Evolutionary conservation across 37 sponge, comb jelly and placozoan species (phyloP).

Genomic region (Mnemiopsis leidyi): DNA sequence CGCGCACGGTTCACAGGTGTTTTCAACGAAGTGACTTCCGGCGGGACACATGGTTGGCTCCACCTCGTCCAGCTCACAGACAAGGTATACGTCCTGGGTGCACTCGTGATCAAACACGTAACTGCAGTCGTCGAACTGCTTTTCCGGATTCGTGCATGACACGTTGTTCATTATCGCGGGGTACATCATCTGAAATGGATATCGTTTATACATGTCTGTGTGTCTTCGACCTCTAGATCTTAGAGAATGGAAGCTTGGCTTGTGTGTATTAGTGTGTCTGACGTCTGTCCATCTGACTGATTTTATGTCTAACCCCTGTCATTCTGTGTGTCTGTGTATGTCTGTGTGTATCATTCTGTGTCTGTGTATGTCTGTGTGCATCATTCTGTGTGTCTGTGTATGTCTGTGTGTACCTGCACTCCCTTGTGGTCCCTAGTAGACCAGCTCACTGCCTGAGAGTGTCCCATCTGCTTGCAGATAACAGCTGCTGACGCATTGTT

Average conservation of each 20-base stretch:
- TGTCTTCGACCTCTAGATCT: too few species aligned
- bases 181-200: not conserved
- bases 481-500: not conserved
- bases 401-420: not conserved
- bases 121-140: not conserved
- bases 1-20: constrained; percentile 2
- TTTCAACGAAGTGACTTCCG: not conserved
- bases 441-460: not conserved
- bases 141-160: not conserved
- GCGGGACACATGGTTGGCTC: not conserved
- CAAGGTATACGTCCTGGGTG: not conserved
- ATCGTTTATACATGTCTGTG: too few species aligned
- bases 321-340: too few species aligned
- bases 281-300: too few species aligned
- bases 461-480: constrained; percentile 29
- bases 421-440: not conserved
- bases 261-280: too few species aligned
- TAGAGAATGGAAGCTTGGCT: too few species aligned
- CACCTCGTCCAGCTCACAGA: not conserved
- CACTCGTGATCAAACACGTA: not conserved
- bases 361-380: too few species aligned
- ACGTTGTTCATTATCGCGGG: not conserved
- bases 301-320: too few species aligned
- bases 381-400: too few species aligned
- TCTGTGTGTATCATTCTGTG: too few species aligned